Evolutionary conservation across 92 coral and sea anemone species (phyloP).

Genomic region (Montipora capitata): DNA sequence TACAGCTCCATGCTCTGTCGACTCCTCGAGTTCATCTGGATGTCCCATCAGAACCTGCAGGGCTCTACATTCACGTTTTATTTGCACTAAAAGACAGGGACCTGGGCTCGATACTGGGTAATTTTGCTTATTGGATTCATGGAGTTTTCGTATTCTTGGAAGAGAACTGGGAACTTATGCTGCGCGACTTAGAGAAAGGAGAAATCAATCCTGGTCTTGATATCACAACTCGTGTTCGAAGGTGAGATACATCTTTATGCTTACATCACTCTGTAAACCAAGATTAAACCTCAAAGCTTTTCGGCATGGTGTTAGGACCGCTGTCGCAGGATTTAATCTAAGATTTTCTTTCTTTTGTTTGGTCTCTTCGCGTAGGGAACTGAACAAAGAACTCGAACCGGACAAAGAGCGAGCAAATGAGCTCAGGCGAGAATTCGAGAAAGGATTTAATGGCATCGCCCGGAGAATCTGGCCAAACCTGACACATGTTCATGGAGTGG

Average conservation of each 20-base stretch:
- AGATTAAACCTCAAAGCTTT: no score
- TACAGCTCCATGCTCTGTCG: conserved; percentile 61
- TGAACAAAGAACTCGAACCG: conserved; percentile 51
- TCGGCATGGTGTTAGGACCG: no score
- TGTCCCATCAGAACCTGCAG: conserved; percentile 54
- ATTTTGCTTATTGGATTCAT: conserved; percentile 67
- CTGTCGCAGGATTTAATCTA: no score
- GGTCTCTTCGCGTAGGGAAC: conserved; percentile 7
- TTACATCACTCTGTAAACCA: no score
- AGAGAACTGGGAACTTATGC: conserved; percentile 60
- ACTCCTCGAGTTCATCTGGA: conserved; percentile 62
- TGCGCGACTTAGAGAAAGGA: conserved; percentile 52
- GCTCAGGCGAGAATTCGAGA: conserved; percentile 54
- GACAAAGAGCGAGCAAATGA: conserved; percentile 67
- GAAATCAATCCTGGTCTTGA: conserved; percentile 50
- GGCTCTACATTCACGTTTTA: conserved; percentile 63
- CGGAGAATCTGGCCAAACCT: conserved; percentile 76
- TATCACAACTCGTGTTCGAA: conserved; percentile 46
- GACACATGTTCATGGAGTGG: conserved; percentile 55
- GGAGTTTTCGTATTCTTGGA: conserved; percentile 72
- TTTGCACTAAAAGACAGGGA: conserved; percentile 66
- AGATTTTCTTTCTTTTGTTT: neutral
- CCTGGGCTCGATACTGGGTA: conserved; percentile 49
- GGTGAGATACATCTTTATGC: conserved; percentile 15
- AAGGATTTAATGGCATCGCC: conserved; percentile 71